Conservation (phyloP, 37 sponge, comb jelly and placozoan species). For the Theonella swinhoei region DNA sequence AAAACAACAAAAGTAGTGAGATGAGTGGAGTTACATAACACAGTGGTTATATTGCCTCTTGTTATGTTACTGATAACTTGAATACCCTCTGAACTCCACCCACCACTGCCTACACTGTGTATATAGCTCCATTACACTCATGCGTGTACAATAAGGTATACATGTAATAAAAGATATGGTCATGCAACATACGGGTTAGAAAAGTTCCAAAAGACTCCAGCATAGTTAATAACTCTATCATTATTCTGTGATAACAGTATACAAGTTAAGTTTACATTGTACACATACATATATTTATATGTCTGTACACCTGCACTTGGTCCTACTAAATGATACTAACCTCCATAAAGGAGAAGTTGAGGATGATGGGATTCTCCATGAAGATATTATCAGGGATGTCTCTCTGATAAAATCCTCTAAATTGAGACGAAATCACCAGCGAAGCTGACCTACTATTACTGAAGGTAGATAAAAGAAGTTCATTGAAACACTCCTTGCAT, state of each 20-base stretch:
- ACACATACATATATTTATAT: too few relatives aligned
- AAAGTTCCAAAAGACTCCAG: slow-evolving; percentile 47
- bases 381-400: neutral
- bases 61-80: slow-evolving; percentile 6
- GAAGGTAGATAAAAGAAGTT: neutral
- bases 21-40: slow-evolving; percentile 44
- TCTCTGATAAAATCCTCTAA: neutral
- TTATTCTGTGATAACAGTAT: neutral
- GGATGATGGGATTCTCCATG: slow-evolving; percentile 34
- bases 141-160: neutral
- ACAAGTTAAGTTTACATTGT: too few relatives aligned
- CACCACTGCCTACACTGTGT: slow-evolving; percentile 40
- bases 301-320: too few relatives aligned
- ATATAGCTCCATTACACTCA: neutral
- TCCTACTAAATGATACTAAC: too few relatives aligned
- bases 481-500: too few relatives aligned
- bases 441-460: slow-evolving; percentile 33
- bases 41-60: neutral
- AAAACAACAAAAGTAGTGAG: slow-evolving; percentile 74
- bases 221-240: neutral
- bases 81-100: slow-evolving; percentile 53
- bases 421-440: slow-evolving; percentile 55
- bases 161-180: too few relatives aligned
- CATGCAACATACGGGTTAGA: slow-evolving; percentile 52
- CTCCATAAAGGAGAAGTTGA: slow-evolving; percentile 38